Evolutionary conservation across 1,140 invertebrate species (phyloP), one percentile per base, ranked within the genome.

Genomic region (Hypothenemus hampei): DNA sequence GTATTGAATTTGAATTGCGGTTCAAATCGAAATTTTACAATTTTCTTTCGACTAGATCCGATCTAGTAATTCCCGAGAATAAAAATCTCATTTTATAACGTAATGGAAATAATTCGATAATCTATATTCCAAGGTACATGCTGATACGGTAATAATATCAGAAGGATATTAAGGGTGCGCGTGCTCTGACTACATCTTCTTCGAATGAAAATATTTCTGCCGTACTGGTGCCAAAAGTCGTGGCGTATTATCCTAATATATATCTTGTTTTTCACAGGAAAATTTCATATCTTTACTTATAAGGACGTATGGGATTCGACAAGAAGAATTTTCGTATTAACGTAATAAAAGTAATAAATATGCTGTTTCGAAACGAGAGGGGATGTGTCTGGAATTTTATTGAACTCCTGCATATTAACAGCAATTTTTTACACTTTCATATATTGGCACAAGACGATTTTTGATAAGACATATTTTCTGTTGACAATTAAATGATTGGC

Each of bases 71-170:
- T 11, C n/a, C 44, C 10, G 13, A 35, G 36, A 63, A 60, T 60
- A 57, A 55, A n/a, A 60, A 55, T 58, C 41, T 44, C 13, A 29
- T 56, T 56, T 58, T 63, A 58, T 44, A 60, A 60, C 37, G 40
- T 51, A 48, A 57, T 19, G 43, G 19, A 48, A 60, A 63, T 67
- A 65, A 66, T 65, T 62, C 57, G 59, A 63, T 67, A 67, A 65
- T 67, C 60, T 67, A 65, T 66, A 67, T 67, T 65, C 64, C 49
- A 59, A 62, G 62, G 59, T 58, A 65, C 60, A 61, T 59, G 56
- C 60, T 67, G 65, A 66, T 68, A 68, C 65, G 61, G 66, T 68
- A 66, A 67, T 67, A 66, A 68, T 68, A 66, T 66, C 65, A 65
- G 65, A 66, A 68, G 64, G 65, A 65, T 66, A 66, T 68, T 68